Conservation (phyloP, 2,113 vertebrate genomes). For the Festucalex cinctus region DNA sequence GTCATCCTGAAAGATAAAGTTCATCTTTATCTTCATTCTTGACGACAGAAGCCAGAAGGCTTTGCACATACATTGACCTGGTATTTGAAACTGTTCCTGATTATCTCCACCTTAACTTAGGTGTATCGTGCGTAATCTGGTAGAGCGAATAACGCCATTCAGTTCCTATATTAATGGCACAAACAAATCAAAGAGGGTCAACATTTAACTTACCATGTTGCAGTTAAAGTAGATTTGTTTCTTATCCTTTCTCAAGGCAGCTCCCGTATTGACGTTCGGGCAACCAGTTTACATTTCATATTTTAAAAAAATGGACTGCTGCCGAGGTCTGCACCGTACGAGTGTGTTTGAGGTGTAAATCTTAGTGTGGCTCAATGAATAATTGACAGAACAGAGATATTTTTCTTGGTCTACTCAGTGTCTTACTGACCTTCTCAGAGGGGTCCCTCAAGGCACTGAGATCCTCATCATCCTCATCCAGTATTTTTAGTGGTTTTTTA, state of each 20-base stretch:
- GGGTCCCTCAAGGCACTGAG: constrained; percentile 90
- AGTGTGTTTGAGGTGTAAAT: not conserved
- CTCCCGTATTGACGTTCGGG: not conserved
- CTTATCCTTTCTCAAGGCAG: not conserved
- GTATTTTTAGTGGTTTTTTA: constrained; percentile 71
- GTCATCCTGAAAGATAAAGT: too few relatives aligned
- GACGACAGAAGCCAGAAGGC: too few relatives aligned
- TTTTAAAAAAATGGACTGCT: not conserved
- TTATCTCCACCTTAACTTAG: too few relatives aligned
- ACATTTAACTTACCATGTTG: not conserved
- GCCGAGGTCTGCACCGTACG: not conserved
- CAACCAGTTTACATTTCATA: not conserved
- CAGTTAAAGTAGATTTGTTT: not conserved
- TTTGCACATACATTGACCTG: too few relatives aligned
- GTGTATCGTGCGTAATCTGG: too few relatives aligned
- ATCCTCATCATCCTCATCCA: constrained; percentile 81
- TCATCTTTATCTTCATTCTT: too few relatives aligned
- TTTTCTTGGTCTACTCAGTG: not conserved
- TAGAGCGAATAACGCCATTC: too few relatives aligned
- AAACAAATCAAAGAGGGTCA: not conserved
- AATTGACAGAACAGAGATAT: not conserved
- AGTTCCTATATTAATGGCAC: too few relatives aligned
- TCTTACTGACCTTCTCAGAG: constrained; percentile 87
- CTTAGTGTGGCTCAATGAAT: not conserved
- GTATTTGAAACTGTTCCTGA: too few relatives aligned